Percentiles rank a stretch among this genome's conserved stretches.
Evolutionary conservation across 2,888 invertebrate genomes (phyloP).

Genomic region (Cordylochernes scorpioides): DNA sequence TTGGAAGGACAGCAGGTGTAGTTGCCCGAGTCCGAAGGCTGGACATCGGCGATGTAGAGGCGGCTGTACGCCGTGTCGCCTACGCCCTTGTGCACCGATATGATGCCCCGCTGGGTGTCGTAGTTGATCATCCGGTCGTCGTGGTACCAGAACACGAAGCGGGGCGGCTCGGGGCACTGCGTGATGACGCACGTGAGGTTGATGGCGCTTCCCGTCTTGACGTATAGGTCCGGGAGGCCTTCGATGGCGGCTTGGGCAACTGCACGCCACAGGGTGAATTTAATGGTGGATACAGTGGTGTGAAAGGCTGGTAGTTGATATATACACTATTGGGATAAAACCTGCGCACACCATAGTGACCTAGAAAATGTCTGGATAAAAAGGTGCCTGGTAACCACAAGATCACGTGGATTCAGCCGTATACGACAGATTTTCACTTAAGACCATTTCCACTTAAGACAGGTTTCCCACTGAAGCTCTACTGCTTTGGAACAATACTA

Average conservation of each 20-base stretch:
- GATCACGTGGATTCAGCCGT: too few species aligned
- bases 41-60: conserved; percentile 52
- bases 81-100: conserved; percentile 57
- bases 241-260: conserved; percentile 67
- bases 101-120: conserved; percentile 38
- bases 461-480: too few species aligned
- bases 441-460: too few species aligned
- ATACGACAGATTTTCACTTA: too few species aligned
- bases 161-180: conserved; percentile 69
- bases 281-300: too few species aligned
- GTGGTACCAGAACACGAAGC: conserved; percentile 85
- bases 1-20: conserved; percentile 67
- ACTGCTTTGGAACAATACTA: too few species aligned
- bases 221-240: conserved; percentile 55
- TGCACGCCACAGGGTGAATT: too few species aligned
- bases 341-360: too few species aligned
- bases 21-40: conserved; percentile 47
- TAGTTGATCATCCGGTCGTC: conserved; percentile 81
- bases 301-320: too few species aligned
- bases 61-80: conserved; percentile 57
- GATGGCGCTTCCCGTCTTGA: conserved; percentile 61
- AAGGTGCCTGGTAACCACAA: too few species aligned
- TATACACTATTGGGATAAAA: too few species aligned
- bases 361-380: too few species aligned
- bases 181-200: conserved; percentile 66